Evolutionary conservation across 92 coral and sea anemone species (phyloP).

Genomic region (Epizoanthus ramosus): DNA sequence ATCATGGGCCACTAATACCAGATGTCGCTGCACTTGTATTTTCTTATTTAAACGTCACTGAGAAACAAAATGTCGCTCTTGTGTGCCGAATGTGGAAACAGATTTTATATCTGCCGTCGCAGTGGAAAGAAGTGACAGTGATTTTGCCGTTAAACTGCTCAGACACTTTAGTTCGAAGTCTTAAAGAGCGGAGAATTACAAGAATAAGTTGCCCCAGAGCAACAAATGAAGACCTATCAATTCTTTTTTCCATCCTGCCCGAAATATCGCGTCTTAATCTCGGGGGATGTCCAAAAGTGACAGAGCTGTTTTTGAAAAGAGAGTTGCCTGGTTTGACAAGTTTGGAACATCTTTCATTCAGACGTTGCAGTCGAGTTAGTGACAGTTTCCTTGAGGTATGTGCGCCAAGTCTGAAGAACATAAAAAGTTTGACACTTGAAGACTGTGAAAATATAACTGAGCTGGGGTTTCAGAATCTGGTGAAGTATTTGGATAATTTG

Average conservation of each 20-base stretch:
- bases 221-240: constrained; percentile 69
- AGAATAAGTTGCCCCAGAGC: constrained; percentile 74
- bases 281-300: constrained; percentile 87
- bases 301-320: constrained; percentile 71
- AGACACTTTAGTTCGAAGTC: constrained; percentile 68
- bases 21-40: constrained; percentile 86
- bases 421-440: constrained; percentile 74
- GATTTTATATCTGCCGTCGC: constrained; percentile 74
- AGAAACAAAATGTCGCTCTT: constrained; percentile 79
- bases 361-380: constrained; percentile 81
- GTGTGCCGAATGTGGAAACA: constrained; percentile 86
- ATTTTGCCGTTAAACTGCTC: constrained; percentile 72
- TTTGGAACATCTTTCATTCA: constrained; percentile 78
- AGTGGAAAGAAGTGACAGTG: constrained; percentile 78
- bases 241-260: constrained; percentile 69
- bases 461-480: constrained; percentile 72
- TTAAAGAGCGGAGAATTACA: constrained; percentile 75
- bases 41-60: constrained; percentile 69
- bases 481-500: constrained; percentile 65
- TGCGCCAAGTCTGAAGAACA: constrained; percentile 70
- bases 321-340: constrained; percentile 60
- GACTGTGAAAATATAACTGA: constrained; percentile 87
- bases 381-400: constrained; percentile 77
- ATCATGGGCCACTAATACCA: constrained; percentile 92
- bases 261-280: constrained; percentile 77